Evolutionary conservation across 1,140 invertebrate species (phyloP), one percentile per base, ranked within the genome.

Genomic region (Pissodes strobi): DNA sequence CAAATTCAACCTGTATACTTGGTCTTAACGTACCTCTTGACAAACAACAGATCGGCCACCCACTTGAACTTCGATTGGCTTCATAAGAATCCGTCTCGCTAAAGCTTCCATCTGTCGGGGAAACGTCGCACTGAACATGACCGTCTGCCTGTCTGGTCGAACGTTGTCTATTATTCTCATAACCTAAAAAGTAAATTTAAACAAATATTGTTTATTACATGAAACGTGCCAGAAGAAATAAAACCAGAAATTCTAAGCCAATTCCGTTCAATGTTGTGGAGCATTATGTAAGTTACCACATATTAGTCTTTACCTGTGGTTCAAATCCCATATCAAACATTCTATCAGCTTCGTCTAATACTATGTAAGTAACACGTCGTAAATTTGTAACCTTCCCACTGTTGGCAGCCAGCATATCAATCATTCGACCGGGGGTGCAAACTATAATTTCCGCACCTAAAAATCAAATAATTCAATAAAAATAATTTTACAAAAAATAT

Each of bases 321-420:
- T 99, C 97, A 80, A 99, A 99, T 13, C 97, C 97, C 95, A 99
- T 98, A 76, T 99, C 98, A 76, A 99, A 99, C 97, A 99, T 99
- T 27, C 98, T 82, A 80, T 99, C 98, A 1, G 98, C 98, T 81
- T 99, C 98, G 80, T 99, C 98, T 1, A 99, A 79, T 0, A 99
- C 97, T 25, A 99, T 87, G 77, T 99, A 99, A 0, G 97, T 99
- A 22, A 97, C 94, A 27, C 98, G 80, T 19, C 92, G 83, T 30
- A 99, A 80, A 83, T 99, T 99, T 0, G 98, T 99, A 0, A 99
- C 97, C 65, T 94, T 86, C 0, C 96, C 97, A 58, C 90, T 94
- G 78, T 99, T 99, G 2, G 97, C 97, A 0, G 96, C 94, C 51
- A 99, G 79, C 96, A 99, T 99, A 78, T 99, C 98, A 73, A 99